A percentile compares a stretch with the other conserved stretches of the same genome.
Conservation (phyloP, 2,888 invertebrate species). For the Morpho achilles region DNA sequence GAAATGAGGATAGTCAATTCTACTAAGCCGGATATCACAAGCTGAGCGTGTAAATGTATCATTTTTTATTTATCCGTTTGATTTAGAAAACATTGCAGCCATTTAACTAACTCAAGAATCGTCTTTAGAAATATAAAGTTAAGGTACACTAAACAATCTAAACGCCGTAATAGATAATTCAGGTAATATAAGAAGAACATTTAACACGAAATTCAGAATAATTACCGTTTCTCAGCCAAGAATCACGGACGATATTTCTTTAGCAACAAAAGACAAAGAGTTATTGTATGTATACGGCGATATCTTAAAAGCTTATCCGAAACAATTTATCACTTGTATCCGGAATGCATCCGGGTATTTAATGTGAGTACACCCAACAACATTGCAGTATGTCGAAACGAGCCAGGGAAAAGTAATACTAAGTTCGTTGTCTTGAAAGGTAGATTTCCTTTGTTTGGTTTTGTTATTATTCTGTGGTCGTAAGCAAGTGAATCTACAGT, state of each 20-base stretch:
- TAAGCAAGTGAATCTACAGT: slow-evolving; percentile 3
- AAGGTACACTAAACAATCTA: too few species aligned
- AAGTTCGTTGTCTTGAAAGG: not conserved
- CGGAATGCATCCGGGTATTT: slow-evolving; percentile 26
- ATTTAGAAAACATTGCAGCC: too few species aligned
- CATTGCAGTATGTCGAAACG: not conserved
- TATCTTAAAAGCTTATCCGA: slow-evolving; percentile 29
- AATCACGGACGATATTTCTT: not conserved
- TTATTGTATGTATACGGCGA: slow-evolving; percentile 1
- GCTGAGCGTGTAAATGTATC: too few species aligned
- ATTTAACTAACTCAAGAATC: too few species aligned
- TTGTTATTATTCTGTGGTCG: not conserved
- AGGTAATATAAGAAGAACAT: not conserved
- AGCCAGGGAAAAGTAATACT: not conserved
- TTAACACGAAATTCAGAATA: not conserved
- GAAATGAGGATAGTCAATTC: too few species aligned
- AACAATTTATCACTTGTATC: slow-evolving; percentile 33
- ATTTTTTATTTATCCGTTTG: too few species aligned
- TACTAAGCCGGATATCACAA: too few species aligned
- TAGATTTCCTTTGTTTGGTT: not conserved
- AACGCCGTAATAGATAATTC: too few species aligned
- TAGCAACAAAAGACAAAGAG: not conserved
- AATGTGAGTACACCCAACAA: slow-evolving; percentile 18
- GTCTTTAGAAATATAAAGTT: too few species aligned
- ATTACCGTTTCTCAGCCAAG: not conserved